Base-by-base conservation (phyloP, 2,113 vertebrate genomes). In the Miniopterus natalensis region DNA sequence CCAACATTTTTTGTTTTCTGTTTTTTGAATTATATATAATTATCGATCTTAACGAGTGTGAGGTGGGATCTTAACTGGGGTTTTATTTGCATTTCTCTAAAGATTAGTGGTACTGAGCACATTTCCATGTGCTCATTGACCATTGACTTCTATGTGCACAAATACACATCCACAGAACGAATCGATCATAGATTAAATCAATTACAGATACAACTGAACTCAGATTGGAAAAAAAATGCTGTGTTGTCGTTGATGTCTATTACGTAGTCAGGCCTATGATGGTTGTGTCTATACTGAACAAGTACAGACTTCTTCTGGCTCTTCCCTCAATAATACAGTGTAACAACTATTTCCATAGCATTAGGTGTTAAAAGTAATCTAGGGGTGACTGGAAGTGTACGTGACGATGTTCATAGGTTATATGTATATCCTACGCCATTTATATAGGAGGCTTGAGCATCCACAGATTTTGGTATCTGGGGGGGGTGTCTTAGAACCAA, bases 41-140 rank as follows among this genome's bases (percentile, higher is more conserved):
- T 61, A 61, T 45, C 7, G 20, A 63, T 73, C 9, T 1, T 63
- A n/a, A 36, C 79, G 57, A 17, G 6, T 65, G 13, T 66, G 65
- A 85, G 81, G 63, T 36, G 21, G 51, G n/a, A 21, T 12, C n/a
- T 93, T 36, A 61, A 61, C 4, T 36, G 14, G 63, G 31, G 31
- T 65, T 95, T 84, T 23, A 71, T 91, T 78, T 78, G 36, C 73
- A 63, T 86, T 88, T 95, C 68, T 42, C 18, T 85, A 74, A 15
- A 86, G 78, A 92, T 78, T 25, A 83, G 23, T 59, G 29, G 31
- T 42, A 49, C 49, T 78, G 84, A 85, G 40, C 25, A 29, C 40
- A 20, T 92, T 90, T 83, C 36, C 6, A 51, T 83, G 31, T 36
- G 27, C 42, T 92, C 85, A 49, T 90, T 84, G 27, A 47, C 47